phyloP scores from a whole-genome alignment of 1,140 invertebrate genomes.

The Acromyrmex echinatior region DNA sequence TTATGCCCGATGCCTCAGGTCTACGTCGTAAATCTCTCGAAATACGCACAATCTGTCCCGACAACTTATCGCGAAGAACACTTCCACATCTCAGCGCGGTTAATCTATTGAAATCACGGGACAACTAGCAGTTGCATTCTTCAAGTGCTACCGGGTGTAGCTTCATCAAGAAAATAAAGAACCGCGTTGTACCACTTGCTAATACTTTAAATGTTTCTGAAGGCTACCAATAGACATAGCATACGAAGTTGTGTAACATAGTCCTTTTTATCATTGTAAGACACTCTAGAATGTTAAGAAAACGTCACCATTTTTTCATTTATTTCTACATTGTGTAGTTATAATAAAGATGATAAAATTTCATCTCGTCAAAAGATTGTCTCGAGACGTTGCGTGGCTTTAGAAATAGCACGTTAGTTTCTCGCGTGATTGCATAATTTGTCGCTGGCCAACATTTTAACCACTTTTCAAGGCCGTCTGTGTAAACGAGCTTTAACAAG shows the following conservation, averaged over 20 bases:
- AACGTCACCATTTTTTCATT: not conserved
- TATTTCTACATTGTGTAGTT: not conserved
- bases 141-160: not conserved
- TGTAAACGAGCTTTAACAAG: conserved; percentile 70
- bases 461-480: conserved; percentile 62
- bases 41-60: conserved; percentile 16
- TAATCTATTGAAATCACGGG: conserved; percentile 12
- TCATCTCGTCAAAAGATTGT: not conserved
- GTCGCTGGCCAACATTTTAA: conserved; percentile 67
- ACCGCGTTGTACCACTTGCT: conserved; percentile 32
- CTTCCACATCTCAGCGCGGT: conserved; percentile 1
- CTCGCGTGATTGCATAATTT: conserved; percentile 28
- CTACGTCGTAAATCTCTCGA: conserved; percentile 44
- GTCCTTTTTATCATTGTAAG: not conserved
- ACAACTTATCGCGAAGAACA: conserved; percentile 18
- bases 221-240: not conserved
- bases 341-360: not conserved
- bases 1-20: conserved; percentile 16
- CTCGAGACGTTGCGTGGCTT: not conserved
- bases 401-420: conserved; percentile 25
- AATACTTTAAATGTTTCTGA: conserved; percentile 21
- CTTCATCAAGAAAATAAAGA: conserved; percentile 29
- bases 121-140: not conserved
- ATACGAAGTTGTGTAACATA: not conserved
- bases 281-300: not conserved